Evolutionary conservation across 2,113 vertebrate species (phyloP), one percentile per base, ranked within the genome.

Genomic region (Prietella phreatophila): DNA sequence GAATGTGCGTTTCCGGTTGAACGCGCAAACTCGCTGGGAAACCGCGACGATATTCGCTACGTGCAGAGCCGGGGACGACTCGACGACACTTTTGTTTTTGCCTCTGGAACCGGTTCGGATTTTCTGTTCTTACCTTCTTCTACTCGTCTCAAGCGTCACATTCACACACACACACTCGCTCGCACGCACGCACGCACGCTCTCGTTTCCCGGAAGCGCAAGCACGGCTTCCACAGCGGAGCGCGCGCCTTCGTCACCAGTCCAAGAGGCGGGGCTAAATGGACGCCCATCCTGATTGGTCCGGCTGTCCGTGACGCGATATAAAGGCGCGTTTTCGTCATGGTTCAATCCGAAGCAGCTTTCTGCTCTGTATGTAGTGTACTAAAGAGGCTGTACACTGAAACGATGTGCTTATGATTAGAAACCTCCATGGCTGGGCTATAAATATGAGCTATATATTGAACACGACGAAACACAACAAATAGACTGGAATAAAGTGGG

Each of bases 1-100:
- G 82, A 79, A 67, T 47, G 42, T 88, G 79, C 81, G 58, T 85
- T 90, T 88, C 89, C 89, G 89, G 87, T 88, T 83, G 89, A 85
- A 56, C 79, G 65, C 84, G 63, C 83, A 22, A 60, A 30, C 85
- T 80, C 55, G 7, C 19, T 65, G 13, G n/a, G 25, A n/a, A 14
- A n/a, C 50, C 47, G 76, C 22, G 14, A 5, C 10, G 8, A 50
- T 50, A 1, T 50, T 47, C 42, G 5, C 42, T 47, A 13, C 42
- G 22, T 13, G 3, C 73, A 76, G 39, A 47, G 27, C 42, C 22
- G 13, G 36, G 36, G 36, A 2, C 36, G 36, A 36, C 36, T 1
- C 36, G 36, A 36, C 36, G 36, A 36, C 36, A 36, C 36, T 50
- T 50, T 9, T 47, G 5, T 47, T 50, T 50, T 1, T 11, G 14